A percentile compares a stretch with the other conserved stretches of the same genome.
Evolutionary conservation across 2,113 vertebrate species (phyloP).

Genomic region (Jacana jacana): DNA sequence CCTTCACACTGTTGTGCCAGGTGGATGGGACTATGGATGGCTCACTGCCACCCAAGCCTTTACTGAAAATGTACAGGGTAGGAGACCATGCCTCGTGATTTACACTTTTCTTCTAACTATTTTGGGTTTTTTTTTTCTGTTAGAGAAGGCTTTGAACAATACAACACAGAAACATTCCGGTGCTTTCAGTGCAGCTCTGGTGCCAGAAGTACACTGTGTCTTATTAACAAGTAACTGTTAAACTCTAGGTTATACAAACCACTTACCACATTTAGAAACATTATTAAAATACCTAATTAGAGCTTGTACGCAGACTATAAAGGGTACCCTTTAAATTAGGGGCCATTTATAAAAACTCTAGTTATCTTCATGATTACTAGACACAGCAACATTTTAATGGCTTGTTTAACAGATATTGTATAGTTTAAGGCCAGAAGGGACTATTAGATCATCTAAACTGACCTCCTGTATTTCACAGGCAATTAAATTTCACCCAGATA

Average conservation of each 20-base stretch:
- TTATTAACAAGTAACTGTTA: background rate
- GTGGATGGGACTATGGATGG: background rate
- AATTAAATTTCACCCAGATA: background rate
- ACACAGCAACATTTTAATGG: background rate
- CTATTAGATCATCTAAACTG: slow-evolving; percentile 10
- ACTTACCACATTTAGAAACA: background rate
- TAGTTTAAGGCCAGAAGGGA: slow-evolving; percentile 12
- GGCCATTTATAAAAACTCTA: background rate
- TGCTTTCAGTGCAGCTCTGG: background rate
- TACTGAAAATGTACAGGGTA: background rate
- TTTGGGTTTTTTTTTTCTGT: background rate
- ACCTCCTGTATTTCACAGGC: background rate
- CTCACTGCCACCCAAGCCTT: background rate
- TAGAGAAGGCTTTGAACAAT: background rate
- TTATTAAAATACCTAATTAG: slow-evolving; percentile 31
- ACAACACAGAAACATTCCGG: background rate
- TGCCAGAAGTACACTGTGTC: background rate
- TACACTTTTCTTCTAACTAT: background rate
- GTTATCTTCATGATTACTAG: slow-evolving; percentile 6
- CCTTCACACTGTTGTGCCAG: background rate
- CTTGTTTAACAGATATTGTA: background rate
- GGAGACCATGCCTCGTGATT: background rate
- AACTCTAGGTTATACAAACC: background rate
- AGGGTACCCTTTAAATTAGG: background rate
- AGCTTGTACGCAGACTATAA: background rate